Percentiles rank a stretch among this genome's conserved stretches.
Evolutionary conservation across 1,140 invertebrate species (phyloP).

Genomic region (Pristionchus pacificus): DNA sequence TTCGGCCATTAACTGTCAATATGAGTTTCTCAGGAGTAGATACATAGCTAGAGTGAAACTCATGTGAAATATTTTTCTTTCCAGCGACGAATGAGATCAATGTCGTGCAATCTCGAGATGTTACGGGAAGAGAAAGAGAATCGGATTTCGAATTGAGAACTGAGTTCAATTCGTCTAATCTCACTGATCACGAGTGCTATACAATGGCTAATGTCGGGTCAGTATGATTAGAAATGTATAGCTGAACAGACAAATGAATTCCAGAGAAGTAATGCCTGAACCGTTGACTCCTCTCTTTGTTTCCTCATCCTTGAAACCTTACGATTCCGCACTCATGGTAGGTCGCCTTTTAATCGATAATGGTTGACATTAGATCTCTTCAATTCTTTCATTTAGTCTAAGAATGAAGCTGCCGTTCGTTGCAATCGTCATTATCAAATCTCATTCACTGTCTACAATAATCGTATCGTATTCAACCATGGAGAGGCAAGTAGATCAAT

Average conservation of each 20-base stretch:
- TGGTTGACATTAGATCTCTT: conserved; percentile 10
- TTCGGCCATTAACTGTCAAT: too few species aligned
- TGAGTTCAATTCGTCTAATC: conserved; percentile 12
- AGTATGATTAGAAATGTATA: too few species aligned
- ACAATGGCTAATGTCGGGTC: conserved; percentile 19
- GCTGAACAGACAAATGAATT: background rate
- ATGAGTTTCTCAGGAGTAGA: too few species aligned
- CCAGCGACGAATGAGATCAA: conserved; percentile 61
- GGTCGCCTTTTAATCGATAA: conserved; percentile 1
- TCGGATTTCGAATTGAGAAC: conserved; percentile 13
- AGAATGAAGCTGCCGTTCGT: too few species aligned
- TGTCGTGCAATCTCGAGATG: conserved; percentile 56
- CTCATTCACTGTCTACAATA: conserved; percentile 4
- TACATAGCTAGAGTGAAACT: too few species aligned
- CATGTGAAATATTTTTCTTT: too few species aligned
- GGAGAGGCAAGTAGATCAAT: conserved; percentile 17
- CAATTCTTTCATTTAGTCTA: too few species aligned
- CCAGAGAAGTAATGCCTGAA: conserved; percentile 8
- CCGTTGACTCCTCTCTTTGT: conserved; percentile 11
- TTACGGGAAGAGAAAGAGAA: conserved; percentile 29
- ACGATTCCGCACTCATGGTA: background rate
- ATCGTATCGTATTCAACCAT: conserved; percentile 13
- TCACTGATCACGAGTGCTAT: conserved; percentile 10
- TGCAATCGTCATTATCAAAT: conserved; percentile 3
- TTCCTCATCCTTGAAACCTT: background rate